Evolutionary conservation across 2,888 invertebrate genomes (phyloP).

Genomic region (Lasius platythorax): DNA sequence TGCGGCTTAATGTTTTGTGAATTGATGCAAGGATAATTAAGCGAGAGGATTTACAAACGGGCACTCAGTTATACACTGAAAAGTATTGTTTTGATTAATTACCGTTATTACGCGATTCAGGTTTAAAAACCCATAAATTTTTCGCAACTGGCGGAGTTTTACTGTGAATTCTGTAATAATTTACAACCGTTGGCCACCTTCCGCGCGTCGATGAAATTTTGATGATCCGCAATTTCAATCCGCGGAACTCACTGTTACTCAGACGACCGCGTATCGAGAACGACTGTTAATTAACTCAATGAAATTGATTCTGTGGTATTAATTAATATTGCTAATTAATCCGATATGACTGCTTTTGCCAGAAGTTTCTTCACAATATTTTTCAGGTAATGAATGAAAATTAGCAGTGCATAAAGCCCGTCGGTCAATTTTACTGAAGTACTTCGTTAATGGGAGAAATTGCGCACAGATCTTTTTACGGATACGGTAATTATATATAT

Average conservation of each 20-base stretch:
- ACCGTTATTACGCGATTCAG: constrained; percentile 7
- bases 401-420: not conserved
- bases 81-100: constrained; percentile 41
- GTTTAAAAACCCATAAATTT: constrained; percentile 37
- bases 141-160: constrained; percentile 13
- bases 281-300: constrained; percentile 37
- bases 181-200: constrained; percentile 19
- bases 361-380: not conserved
- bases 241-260: constrained; percentile 4
- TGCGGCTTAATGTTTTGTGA: not conserved
- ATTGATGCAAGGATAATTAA: not conserved
- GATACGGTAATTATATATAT: not conserved
- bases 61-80: not conserved
- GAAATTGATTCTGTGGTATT: constrained; percentile 8
- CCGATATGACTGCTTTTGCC: not conserved
- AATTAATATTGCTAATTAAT: constrained; percentile 42
- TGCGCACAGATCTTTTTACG: not conserved
- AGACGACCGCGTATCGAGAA: not conserved
- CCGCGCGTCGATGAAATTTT: constrained; percentile 35
- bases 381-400: constrained; percentile 3
- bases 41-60: not conserved
- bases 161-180: constrained; percentile 24
- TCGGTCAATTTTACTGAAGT: constrained; percentile 6
- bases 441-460: not conserved
- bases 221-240: constrained; percentile 40